Conservation (phyloP, 2,888 invertebrate genomes). For the Dendrolimus pini region DNA sequence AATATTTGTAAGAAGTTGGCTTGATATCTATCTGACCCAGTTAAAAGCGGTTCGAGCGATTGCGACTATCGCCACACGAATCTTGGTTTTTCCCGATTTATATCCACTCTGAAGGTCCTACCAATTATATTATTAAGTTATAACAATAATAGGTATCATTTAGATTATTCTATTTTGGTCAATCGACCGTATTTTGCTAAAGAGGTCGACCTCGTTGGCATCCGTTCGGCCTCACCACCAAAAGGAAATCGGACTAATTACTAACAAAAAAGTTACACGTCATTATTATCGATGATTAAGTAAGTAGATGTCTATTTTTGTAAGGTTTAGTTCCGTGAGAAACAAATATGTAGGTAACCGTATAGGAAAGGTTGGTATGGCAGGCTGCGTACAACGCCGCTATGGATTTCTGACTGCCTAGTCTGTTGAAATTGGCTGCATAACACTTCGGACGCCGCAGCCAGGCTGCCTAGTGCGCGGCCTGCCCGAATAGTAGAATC, state of each 20-base stretch:
- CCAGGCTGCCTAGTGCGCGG: too few relatives aligned
- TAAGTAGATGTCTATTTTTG: not conserved
- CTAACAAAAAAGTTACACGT: conserved; percentile 27
- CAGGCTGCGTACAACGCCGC: too few relatives aligned
- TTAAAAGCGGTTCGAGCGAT: not conserved
- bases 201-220: conserved; percentile 46
- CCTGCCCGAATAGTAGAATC: too few relatives aligned
- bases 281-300: conserved; percentile 2
- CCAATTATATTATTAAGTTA: not conserved
- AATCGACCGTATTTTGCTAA: conserved; percentile 6
- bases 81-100: not conserved
- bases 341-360: not conserved
- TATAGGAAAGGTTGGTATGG: too few relatives aligned
- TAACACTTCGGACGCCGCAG: too few relatives aligned
- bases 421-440: too few relatives aligned
- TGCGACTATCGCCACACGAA: not conserved
- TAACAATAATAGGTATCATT: not conserved
- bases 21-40: not conserved
- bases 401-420: too few relatives aligned
- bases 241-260: conserved; percentile 42
- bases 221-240: conserved; percentile 42
- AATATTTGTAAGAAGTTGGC: too few relatives aligned
- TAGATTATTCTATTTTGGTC: not conserved
- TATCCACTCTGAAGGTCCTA: not conserved
- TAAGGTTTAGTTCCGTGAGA: not conserved